These are phyloP conservation scores for Eulemur rufifrons DNA, from an alignment of 2,113 vertebrate species.

Conservation along the genomic window DNA sequence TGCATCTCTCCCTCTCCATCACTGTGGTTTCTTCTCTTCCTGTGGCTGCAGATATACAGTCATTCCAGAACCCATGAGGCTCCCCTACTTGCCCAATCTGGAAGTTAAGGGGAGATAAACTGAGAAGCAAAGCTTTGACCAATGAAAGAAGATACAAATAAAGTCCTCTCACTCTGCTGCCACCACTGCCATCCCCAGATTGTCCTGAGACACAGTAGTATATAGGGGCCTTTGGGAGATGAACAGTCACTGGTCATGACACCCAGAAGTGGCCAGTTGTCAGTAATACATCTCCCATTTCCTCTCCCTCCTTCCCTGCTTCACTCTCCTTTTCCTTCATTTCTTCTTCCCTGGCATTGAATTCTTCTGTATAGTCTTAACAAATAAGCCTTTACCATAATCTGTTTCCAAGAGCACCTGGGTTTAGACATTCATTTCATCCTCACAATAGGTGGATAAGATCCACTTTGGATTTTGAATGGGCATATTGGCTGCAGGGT, in stretches of 20 bases:
- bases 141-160: background rate
- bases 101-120: background rate
- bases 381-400: background rate
- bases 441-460: background rate
- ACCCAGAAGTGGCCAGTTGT: background rate
- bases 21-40: background rate
- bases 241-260: background rate
- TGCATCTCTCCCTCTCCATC: background rate
- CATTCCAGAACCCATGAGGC: background rate
- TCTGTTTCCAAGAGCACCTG: background rate
- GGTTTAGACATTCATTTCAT: background rate
- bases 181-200: no score
- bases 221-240: background rate
- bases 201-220: background rate
- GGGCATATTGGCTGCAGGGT: background rate
- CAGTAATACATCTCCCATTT: background rate
- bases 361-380: background rate
- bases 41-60: background rate
- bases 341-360: background rate
- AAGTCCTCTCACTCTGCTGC: background rate
- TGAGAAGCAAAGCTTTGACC: background rate
- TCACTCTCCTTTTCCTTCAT: background rate
- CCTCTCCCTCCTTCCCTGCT: background rate
- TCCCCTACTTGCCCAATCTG: background rate
- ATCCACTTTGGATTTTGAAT: background rate